These are phyloP conservation scores for Lysandra coridon DNA, from an alignment of 2,888 invertebrate species.

Conservation along the genomic window DNA sequence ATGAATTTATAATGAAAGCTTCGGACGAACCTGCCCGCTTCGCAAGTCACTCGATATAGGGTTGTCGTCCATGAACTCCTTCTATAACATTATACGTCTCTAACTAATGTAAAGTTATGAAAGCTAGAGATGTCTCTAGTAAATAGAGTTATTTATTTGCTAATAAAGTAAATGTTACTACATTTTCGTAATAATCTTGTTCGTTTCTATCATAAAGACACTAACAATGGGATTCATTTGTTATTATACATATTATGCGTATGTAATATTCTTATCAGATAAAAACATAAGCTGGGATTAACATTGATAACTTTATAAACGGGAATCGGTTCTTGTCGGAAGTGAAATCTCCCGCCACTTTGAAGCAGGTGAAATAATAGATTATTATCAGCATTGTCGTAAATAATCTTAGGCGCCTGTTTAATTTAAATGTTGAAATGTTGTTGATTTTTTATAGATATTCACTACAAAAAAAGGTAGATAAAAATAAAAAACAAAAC, in stretches of 20 bases:
- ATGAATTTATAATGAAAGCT: conserved; percentile 67
- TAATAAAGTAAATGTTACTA: not conserved
- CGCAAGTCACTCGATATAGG: conserved; percentile 33
- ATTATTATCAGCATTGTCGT: not conserved
- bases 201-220: not conserved
- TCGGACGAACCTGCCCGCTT: conserved; percentile 36
- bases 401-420: not conserved
- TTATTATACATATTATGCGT: not conserved
- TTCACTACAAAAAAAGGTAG: too few species aligned
- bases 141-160: not conserved
- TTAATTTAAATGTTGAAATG: not conserved
- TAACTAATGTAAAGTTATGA: not conserved
- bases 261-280: not conserved
- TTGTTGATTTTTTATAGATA: not conserved
- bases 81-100: not conserved
- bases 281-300: not conserved
- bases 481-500: not conserved
- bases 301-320: not conserved
- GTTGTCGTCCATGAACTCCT: not conserved
- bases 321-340: conserved; percentile 3
- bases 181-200: not conserved
- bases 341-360: not conserved
- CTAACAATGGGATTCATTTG: not conserved
- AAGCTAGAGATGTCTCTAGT: not conserved
- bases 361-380: not conserved